A percentile compares a stretch with the other conserved stretches of the same genome.
These are phyloP conservation scores for Sylvietta virens DNA, from an alignment of 2,113 vertebrate species.

Conservation along the genomic window DNA sequence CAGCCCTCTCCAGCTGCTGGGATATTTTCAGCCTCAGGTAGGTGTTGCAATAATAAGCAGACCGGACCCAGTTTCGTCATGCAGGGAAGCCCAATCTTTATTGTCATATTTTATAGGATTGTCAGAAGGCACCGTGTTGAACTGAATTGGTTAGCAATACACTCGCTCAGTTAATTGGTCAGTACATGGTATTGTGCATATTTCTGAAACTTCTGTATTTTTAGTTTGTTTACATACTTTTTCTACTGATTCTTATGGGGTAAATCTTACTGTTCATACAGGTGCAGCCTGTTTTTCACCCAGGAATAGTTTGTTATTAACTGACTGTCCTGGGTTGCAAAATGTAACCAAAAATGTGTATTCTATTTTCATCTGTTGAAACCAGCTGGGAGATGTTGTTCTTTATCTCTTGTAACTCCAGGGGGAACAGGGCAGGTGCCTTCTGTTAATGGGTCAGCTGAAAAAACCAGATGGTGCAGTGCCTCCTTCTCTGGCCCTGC, in stretches of 20 bases:
- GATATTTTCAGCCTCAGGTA: neutral
- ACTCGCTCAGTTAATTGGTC: neutral
- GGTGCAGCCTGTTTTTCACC: neutral
- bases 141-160: neutral
- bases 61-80: neutral
- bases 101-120: neutral
- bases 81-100: neutral
- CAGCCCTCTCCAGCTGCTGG: neutral
- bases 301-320: neutral
- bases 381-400: too few relatives aligned
- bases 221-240: neutral
- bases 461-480: too few relatives aligned
- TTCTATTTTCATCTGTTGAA: too few relatives aligned
- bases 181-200: neutral
- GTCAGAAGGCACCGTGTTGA: neutral
- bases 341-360: too few relatives aligned
- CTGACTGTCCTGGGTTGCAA: too few relatives aligned
- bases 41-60: neutral
- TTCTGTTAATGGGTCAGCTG: too few relatives aligned
- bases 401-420: too few relatives aligned
- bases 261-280: neutral
- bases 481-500: too few relatives aligned
- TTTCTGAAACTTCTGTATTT: neutral
- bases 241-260: neutral
- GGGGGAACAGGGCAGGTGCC: too few relatives aligned